Evolutionary conservation across 2,888 invertebrate genomes (phyloP).

Genomic region (Brassicogethes aeneus): DNA sequence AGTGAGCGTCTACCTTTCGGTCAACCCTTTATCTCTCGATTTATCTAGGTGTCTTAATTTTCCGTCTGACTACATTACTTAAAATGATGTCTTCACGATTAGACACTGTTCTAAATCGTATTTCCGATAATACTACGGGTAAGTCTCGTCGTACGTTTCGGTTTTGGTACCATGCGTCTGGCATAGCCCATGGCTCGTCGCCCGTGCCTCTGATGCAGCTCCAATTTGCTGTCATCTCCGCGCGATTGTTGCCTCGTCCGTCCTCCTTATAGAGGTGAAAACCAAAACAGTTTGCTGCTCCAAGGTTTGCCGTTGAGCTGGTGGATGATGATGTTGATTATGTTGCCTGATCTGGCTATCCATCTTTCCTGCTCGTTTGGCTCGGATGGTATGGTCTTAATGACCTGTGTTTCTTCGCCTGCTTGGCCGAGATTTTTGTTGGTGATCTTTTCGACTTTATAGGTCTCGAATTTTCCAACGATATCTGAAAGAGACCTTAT

Average conservation of each 20-base stretch:
- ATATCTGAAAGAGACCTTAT: conserved; percentile 12
- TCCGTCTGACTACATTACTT: too few species aligned
- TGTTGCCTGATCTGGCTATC: too few species aligned
- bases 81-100: too few species aligned
- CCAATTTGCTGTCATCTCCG: conserved; percentile 6
- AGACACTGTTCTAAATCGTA: too few species aligned
- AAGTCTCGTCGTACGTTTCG: conserved; percentile 4
- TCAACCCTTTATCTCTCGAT: too few species aligned
- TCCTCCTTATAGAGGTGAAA: background rate
- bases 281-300: background rate
- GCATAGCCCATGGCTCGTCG: conserved; percentile 3
- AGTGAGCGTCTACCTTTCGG: too few species aligned
- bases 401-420: conserved; percentile 18
- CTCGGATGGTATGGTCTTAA: conserved; percentile 12
- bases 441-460: conserved; percentile 12
- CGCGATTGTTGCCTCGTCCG: background rate
- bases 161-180: conserved; percentile 7
- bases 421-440: conserved; percentile 9
- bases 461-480: conserved; percentile 14
- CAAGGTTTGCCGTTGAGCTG: too few species aligned
- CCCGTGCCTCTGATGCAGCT: conserved; percentile 5
- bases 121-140: too few species aligned
- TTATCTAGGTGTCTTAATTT: too few species aligned
- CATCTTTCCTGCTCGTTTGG: conserved; percentile 8
- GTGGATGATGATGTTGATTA: too few species aligned